These are phyloP conservation scores for Tolypeutes matacus DNA, from an alignment of 2,797 vertebrate species.

Conservation along the genomic window DNA sequence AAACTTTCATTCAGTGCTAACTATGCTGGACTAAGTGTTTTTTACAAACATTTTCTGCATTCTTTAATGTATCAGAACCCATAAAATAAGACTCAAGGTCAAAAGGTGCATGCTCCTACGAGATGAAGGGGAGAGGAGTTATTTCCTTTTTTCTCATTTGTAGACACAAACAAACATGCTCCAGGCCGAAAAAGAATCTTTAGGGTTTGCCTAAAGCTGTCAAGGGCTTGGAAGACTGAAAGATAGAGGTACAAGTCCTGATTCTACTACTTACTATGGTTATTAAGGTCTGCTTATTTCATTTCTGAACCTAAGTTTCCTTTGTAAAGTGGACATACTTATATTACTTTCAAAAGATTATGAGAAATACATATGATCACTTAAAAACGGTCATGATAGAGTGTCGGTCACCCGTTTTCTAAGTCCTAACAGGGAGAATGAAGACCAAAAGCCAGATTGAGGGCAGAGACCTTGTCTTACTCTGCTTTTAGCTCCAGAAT, in stretches of 20 bases:
- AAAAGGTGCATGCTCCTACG: conserved; percentile 34
- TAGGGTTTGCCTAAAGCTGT: conserved; percentile 3
- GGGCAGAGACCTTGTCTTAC: neutral
- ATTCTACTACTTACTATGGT: neutral
- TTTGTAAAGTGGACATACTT: conserved; percentile 12
- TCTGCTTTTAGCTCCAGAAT: neutral
- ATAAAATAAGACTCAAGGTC: neutral
- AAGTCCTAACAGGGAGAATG: neutral
- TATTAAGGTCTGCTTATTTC: neutral
- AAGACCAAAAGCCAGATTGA: neutral
- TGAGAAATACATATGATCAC: neutral
- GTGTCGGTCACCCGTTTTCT: neutral
- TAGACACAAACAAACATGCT: neutral
- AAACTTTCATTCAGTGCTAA: neutral
- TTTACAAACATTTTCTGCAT: neutral
- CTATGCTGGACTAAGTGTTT: neutral
- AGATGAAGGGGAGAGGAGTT: neutral
- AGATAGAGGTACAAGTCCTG: neutral
- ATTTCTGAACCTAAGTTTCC: neutral
- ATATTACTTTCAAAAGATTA: neutral
- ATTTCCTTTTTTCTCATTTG: neutral
- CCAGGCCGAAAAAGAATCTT: neutral
- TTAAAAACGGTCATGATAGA: neutral
- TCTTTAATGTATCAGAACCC: conserved; percentile 1
- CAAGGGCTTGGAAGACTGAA: neutral